Percentiles rank a stretch among this genome's conserved stretches.
Evolutionary conservation across 2,113 vertebrate genomes (phyloP).

Genomic region (Geococcyx californianus): DNA sequence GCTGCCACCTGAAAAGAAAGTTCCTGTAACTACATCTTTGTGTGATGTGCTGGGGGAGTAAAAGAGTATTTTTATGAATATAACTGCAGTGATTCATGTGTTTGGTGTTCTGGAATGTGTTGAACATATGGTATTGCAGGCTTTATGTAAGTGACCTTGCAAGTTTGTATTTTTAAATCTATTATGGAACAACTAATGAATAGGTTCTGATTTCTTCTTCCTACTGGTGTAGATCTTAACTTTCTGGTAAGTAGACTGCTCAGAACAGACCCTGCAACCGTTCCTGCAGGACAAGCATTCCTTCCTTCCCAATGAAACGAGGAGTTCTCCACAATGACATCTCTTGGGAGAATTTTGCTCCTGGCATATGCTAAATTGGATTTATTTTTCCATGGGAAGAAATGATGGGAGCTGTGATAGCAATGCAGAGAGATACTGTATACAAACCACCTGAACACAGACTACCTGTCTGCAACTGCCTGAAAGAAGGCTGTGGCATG

Average conservation of each 20-base stretch:
- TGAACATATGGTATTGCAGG: slow-evolving; percentile 61
- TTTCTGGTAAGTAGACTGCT: neutral
- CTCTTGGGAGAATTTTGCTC: neutral
- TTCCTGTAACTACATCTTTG: slow-evolving; percentile 18
- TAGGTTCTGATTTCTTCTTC: slow-evolving; percentile 46
- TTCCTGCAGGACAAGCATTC: neutral
- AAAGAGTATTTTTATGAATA: slow-evolving; percentile 68
- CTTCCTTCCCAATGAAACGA: neutral
- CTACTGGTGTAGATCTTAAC: neutral
- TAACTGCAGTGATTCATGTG: slow-evolving; percentile 68
- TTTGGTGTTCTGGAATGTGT: slow-evolving; percentile 70
- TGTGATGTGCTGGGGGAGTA: slow-evolving; percentile 62
- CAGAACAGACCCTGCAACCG: neutral
- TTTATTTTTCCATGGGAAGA: neutral
- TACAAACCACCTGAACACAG: too few relatives aligned
- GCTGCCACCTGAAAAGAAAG: slow-evolving; percentile 32
- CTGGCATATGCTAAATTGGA: neutral
- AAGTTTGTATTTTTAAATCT: slow-evolving; percentile 61
- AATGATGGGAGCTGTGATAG: neutral
- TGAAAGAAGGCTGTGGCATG: too few relatives aligned
- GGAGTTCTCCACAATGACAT: neutral
- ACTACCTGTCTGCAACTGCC: too few relatives aligned
- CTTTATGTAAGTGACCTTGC: slow-evolving; percentile 67
- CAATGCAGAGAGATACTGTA: neutral
- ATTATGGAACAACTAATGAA: slow-evolving; percentile 65